Evolutionary conservation across 1,140 invertebrate species (phyloP), one percentile per base, ranked within the genome.

Genomic region (Saccostrea echinata): DNA sequence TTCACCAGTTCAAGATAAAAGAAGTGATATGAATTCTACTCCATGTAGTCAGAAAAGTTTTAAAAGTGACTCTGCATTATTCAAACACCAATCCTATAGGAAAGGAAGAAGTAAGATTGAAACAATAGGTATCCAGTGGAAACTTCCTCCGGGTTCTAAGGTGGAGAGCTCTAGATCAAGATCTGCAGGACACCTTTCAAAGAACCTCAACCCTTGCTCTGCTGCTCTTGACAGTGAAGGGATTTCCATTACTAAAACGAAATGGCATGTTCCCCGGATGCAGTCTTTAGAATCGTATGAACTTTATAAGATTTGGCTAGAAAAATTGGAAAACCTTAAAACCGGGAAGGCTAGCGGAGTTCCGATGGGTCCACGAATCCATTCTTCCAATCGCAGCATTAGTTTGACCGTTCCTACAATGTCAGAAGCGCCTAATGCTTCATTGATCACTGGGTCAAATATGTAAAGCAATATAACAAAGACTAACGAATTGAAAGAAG

Each of bases 201-300:
- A 88, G 21, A 92, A 92, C 86, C 61, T 93, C n/a, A 91, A 90
- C 80, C 92, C 92, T 4, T 91, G 92, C 18, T 86, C 92, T 1
- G 90, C 90, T 13, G 92, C 90, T 24, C 86, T 93, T 89, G 83
- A 91, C 6, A 89, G 89, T 11, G 88, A 90, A 71, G 92, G 92
- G 51, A 92, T 85, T n/a, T 91, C 91, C 33, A 82, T 91, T 52
- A 89, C 88, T 13, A 91, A 90, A 88, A 90, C 89, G 35, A 90
- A 88, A 53, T 93, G 92, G 92, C 87, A 88, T 0, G 92, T 92
- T 24, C 91, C 91, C 13, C 52, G 84, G 52, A 76, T 87, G 21
- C 88, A 88, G 27, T 86, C 89, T 3, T 24, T 86, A n/a, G 88
- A 87, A 13, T 86, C 91, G 9, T 84, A 89, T 52, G 89, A 91